Evolutionary conservation across 37 sponge, comb jelly and placozoan genomes (phyloP), one percentile per base, ranked within the genome.

Genomic region (Spongilla lacustris): DNA sequence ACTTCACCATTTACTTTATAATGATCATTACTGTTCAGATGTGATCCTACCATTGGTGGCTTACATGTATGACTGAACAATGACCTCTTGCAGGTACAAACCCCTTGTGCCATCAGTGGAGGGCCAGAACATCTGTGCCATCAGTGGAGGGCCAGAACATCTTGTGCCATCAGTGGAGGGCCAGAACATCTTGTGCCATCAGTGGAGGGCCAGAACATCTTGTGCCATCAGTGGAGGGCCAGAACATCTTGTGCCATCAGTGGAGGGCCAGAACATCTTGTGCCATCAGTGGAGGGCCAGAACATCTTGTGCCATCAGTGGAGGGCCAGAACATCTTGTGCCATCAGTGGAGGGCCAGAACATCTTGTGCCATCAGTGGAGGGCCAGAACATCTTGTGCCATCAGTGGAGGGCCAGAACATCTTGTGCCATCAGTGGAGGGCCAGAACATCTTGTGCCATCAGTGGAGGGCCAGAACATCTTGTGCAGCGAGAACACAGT

Each of bases 401-500:
- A n/a, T n/a, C n/a, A n/a, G n/a, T n/a, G n/a, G n/a, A n/a, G n/a
- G n/a, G n/a, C n/a, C n/a, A n/a, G n/a, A n/a, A n/a, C n/a, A n/a
- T 34, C 21, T 27, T 37, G 21, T 23, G 58, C 41, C n/a, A n/a
- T n/a, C n/a, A n/a, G n/a, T n/a, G n/a, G n/a, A n/a, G 22, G 48
- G 21, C 50, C 87, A 86, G 89, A 92, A 75, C 71, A 31, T 28
- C 75, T 92, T 0, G 25, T 35, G 4, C 89, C 91, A 32, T 70
- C 89, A 27, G 76, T 79, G 17, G 84, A 90, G 29, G 36, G 66
- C 46, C 46, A 46, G 46, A 90, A 92, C 79, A 85, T 89, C 12
- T 38, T 73, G 36, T 86, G 85, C 84, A 85, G 34, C 50, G 98
- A 97, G 85, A 95, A 91, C 76, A 85, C 94, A 3, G 92, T 84